Base-by-base conservation (phyloP, 2,797 vertebrate species). In the Bovichtus diacanthus region DNA sequence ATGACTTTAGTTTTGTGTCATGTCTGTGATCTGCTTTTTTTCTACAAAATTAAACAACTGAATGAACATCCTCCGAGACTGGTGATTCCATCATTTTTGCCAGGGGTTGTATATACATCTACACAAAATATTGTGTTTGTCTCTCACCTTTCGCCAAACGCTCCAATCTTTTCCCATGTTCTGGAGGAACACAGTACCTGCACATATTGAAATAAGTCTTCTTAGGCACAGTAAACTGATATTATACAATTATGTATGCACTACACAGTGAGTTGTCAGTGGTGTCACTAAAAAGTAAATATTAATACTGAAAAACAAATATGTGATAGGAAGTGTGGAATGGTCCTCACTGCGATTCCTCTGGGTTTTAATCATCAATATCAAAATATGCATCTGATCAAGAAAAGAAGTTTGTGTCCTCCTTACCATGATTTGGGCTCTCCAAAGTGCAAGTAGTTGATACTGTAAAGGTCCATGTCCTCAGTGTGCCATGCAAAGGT, bases 381-480 rank as follows among this genome's bases (percentile, higher is more conserved):
- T 11, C 3, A 49, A 18, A 74, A 47, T 12, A n/a, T 11, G 18
- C 4, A 59, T 44, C 19, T 31, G 13, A 44, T 60, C 2, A 31
- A 41, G 7, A 25, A 49, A 61, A 64, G 0, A 53, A 43, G 3
- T 25, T 11, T 43, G 6, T 13, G 8, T 69, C 39, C 70, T 95
- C 95, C 70, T 95, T 95, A 99, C 98, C 98, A 99, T 56, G 98
- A 99, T 78, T 99, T 99, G 7, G 98, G 97, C 41, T 99, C 96
- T 41, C 98, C 98, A n/a, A 99, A 99, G 93, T 99, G 98, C 83
- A 99, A 90, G 87, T 98, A 99, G 83, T 99, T 99, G 88, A 99
- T 98, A 88, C 98, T 99, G 88, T 99, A 99, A 31, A 99, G 95
- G 88, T 99, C 98, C 98, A 99, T 99, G 94, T 99, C 98, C 78